phyloP scores from a whole-genome alignment of 37 sponge, comb jelly and placozoan genomes.

The Aphrocallistes beatrix region DNA sequence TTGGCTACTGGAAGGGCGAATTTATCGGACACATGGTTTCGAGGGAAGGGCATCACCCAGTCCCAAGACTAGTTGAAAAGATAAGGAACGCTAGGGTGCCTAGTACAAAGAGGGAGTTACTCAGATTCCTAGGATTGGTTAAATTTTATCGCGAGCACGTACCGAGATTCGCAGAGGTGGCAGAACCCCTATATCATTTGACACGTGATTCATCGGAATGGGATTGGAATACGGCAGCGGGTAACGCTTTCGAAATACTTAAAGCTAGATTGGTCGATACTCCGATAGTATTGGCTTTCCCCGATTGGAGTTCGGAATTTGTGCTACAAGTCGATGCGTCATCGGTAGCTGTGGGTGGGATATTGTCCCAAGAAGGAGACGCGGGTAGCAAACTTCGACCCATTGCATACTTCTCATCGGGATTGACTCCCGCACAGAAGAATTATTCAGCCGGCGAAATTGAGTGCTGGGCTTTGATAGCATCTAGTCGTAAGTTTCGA shows the following conservation, averaged over 20 bases:
- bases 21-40: neutral
- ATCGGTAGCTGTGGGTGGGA: neutral
- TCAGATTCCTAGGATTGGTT: neutral
- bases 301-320: neutral
- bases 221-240: neutral
- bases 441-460: neutral
- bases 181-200: neutral
- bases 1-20: neutral
- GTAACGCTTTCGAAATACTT: neutral
- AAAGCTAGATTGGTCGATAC: neutral
- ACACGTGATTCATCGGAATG: neutral
- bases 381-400: neutral
- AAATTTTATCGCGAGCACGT: neutral
- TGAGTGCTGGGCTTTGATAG: conserved; percentile 9
- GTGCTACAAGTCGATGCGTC: neutral
- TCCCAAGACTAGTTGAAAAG: neutral
- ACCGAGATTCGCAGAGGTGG: neutral
- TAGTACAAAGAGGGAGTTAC: neutral
- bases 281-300: neutral
- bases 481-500: neutral
- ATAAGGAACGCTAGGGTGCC: neutral
- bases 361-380: neutral
- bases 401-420: neutral
- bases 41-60: neutral
- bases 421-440: neutral